Evolutionary conservation across 1,140 invertebrate species (phyloP).

Genomic region (Myzus persicae): DNA sequence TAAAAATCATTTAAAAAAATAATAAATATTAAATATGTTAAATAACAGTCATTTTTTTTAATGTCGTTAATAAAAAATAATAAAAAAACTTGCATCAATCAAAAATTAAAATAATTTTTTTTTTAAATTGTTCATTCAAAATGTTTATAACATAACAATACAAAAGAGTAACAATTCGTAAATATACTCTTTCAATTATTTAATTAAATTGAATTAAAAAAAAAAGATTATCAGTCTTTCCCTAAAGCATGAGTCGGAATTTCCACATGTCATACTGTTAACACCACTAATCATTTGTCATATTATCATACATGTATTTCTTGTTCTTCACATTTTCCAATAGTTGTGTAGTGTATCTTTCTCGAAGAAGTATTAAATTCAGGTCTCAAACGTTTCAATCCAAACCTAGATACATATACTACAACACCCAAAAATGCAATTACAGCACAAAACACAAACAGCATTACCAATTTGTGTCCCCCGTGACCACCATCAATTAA

Average conservation of each 20-base stretch:
- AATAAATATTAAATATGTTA: slow-evolving; percentile 46
- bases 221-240: slow-evolving; percentile 52
- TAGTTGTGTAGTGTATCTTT: slow-evolving; percentile 79
- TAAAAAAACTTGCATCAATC: slow-evolving; percentile 29
- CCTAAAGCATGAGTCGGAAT: slow-evolving; percentile 54
- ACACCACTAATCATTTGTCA: slow-evolving; percentile 41
- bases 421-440: slow-evolving; percentile 64
- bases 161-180: slow-evolving; percentile 47
- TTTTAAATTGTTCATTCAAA: neutral
- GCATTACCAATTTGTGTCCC: slow-evolving; percentile 63
- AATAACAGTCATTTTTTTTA: slow-evolving; percentile 38
- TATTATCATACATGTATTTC: slow-evolving; percentile 65
- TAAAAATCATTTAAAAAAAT: slow-evolving; percentile 43
- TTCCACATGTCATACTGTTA: slow-evolving; percentile 50
- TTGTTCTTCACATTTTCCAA: slow-evolving; percentile 67
- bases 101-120: slow-evolving; percentile 27
- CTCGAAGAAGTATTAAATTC: slow-evolving; percentile 73
- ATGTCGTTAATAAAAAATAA: slow-evolving; percentile 48
- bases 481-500: slow-evolving; percentile 59
- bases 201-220: slow-evolving; percentile 13
- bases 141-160: slow-evolving; percentile 22
- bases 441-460: slow-evolving; percentile 64
- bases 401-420: slow-evolving; percentile 71
- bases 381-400: slow-evolving; percentile 70
- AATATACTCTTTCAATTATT: slow-evolving; percentile 11